Evolutionary conservation across 2,113 vertebrate genomes (phyloP).

Genomic region (Gopherus flavomarginatus): DNA sequence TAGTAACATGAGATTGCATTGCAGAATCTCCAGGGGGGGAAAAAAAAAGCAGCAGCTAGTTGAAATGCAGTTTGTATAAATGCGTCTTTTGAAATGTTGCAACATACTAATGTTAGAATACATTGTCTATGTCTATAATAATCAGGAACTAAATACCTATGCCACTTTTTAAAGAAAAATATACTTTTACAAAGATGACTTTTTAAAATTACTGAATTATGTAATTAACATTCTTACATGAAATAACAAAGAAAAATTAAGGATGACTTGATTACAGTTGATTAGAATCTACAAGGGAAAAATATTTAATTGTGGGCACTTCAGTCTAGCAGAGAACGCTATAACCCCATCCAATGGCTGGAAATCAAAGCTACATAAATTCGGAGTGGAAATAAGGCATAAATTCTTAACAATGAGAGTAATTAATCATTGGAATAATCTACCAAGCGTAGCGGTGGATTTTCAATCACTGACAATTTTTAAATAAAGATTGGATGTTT

Average conservation of each 20-base stretch:
- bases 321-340: neutral
- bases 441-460: neutral
- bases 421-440: neutral
- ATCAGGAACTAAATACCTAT: neutral
- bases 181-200: neutral
- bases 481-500: neutral
- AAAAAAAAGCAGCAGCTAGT: neutral
- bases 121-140: neutral
- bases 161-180: constrained; percentile 22
- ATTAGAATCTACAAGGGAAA: neutral
- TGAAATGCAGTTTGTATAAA: neutral
- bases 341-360: neutral
- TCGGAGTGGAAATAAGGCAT: neutral
- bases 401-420: neutral
- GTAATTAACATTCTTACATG: neutral
- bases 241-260: neutral
- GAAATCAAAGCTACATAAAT: neutral
- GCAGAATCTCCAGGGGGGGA: neutral
- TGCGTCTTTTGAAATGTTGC: accelerated
- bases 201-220: neutral
- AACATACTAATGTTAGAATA: neutral
- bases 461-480: neutral
- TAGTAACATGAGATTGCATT: neutral
- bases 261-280: neutral
- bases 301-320: neutral